Percentiles rank a stretch among this genome's conserved stretches.
phyloP scores from a whole-genome alignment of 1,140 invertebrate genomes.

The Philotrypesis tridentata region DNA sequence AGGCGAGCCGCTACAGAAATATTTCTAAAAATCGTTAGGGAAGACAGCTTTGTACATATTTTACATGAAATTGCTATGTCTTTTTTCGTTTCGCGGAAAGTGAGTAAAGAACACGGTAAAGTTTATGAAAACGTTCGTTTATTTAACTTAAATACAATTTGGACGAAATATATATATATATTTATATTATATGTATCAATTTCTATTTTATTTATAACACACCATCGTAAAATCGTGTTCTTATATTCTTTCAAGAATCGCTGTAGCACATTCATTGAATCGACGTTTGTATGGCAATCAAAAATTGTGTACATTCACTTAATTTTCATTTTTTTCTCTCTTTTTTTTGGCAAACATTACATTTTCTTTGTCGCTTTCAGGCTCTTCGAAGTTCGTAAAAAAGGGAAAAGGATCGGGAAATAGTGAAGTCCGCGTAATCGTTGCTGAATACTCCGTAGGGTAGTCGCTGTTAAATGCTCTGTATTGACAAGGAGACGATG shows the following conservation, averaged over 20 bases:
- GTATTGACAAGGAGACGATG: not conserved
- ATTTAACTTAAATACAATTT: constrained; percentile 65
- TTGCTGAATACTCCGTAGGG: constrained; percentile 46
- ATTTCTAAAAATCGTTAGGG: constrained; percentile 76
- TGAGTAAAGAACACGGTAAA: constrained; percentile 17
- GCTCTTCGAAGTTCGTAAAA: not conserved
- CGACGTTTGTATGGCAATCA: constrained; percentile 2
- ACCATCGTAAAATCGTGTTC: constrained; percentile 54
- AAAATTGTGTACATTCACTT: not conserved
- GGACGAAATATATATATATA: constrained; percentile 64
- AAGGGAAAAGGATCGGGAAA: constrained; percentile 14
- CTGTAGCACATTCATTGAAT: constrained; percentile 46
- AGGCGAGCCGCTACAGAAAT: constrained; percentile 89
- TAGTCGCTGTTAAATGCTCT: constrained; percentile 34
- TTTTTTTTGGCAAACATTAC: constrained; percentile 12
- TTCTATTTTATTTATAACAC: constrained; percentile 58
- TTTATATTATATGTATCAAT: constrained; percentile 53
- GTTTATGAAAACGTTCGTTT: constrained; percentile 64
- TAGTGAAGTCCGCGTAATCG: not conserved
- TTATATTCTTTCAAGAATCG: constrained; percentile 46
- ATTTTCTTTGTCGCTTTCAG: not conserved
- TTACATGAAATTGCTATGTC: constrained; percentile 11
- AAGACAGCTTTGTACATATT: constrained; percentile 39
- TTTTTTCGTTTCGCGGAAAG: not conserved
- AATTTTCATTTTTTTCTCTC: too few species aligned